These are phyloP conservation scores for Psophia crepitans DNA, from an alignment of 2,113 vertebrate genomes.

Conservation along the genomic window DNA sequence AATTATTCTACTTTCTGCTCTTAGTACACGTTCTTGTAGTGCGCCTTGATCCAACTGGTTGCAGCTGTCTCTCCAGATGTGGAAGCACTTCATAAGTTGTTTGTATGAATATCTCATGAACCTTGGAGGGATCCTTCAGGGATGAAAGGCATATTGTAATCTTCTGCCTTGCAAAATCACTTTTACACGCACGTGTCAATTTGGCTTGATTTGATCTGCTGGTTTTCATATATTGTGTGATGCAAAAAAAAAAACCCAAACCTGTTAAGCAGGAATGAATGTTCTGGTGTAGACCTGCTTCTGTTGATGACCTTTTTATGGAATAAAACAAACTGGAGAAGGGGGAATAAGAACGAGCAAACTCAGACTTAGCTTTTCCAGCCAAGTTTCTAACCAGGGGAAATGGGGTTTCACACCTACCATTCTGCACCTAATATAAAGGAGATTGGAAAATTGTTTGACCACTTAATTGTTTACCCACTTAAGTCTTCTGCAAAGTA, in stretches of 20 bases:
- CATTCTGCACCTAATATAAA: not conserved
- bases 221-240: constrained; percentile 5
- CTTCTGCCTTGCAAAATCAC: constrained; percentile 6
- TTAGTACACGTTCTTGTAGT: not conserved
- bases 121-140: constrained; percentile 28
- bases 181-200: not conserved
- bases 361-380: constrained; percentile 51
- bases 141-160: constrained; percentile 48
- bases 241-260: not conserved
- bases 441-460: constrained; percentile 23
- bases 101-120: not conserved
- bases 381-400: not conserved
- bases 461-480: not conserved
- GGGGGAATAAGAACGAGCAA: constrained; percentile 47
- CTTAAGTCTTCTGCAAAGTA: not conserved
- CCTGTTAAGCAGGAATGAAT: constrained; percentile 5
- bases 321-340: constrained; percentile 27
- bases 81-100: constrained; percentile 6
- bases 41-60: not conserved
- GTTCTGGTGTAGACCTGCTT: constrained; percentile 46
- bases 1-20: not conserved
- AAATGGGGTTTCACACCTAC: not conserved
- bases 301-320: constrained; percentile 4
- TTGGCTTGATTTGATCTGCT: constrained; percentile 29
- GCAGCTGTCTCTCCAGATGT: not conserved